phyloP scores from a whole-genome alignment of 2,113 vertebrate species.

The Cryptomyrus ogoouensis region DNA sequence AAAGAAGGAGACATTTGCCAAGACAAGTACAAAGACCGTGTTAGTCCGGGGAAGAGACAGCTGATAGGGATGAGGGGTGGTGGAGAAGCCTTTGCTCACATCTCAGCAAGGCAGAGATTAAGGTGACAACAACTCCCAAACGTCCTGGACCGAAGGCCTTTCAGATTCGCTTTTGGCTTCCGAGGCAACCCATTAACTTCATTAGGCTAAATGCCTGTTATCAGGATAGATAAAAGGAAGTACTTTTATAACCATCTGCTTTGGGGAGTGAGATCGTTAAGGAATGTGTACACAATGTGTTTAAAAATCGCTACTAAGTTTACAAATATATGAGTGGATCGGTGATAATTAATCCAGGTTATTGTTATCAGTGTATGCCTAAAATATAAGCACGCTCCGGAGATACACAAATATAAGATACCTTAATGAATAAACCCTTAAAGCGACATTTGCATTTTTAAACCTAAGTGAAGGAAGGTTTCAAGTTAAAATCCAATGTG shows the following conservation, averaged over 20 bases:
- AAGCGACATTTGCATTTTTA: background rate
- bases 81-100: background rate
- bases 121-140: background rate
- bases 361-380: background rate
- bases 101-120: background rate
- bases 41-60: background rate
- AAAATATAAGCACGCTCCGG: background rate
- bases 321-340: background rate
- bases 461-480: background rate
- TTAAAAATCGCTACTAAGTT: background rate
- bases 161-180: background rate
- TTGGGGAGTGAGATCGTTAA: background rate
- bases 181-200: background rate
- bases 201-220: background rate
- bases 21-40: background rate
- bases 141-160: background rate
- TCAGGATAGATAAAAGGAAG: background rate
- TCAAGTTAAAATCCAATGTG: background rate
- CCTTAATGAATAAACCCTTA: background rate
- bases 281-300: background rate
- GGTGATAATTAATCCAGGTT: background rate
- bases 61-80: background rate
- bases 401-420: background rate
- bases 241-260: background rate
- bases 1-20: background rate